Conservation (phyloP, 2,888 invertebrate genomes). For the Nasonovia ribisnigri region DNA sequence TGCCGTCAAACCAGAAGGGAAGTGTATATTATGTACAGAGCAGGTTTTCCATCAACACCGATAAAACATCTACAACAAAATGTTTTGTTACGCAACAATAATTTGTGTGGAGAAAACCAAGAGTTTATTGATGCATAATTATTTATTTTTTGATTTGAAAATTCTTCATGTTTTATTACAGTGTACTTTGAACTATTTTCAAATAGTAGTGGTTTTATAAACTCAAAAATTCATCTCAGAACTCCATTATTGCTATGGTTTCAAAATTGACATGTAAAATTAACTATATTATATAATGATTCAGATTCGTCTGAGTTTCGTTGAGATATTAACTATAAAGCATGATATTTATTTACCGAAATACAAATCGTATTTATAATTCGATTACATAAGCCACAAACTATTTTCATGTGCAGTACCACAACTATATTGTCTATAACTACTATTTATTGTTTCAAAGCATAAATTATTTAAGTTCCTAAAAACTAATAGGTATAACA, state of each 20-base stretch:
- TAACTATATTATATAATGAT: background rate
- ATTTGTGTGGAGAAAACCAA: background rate
- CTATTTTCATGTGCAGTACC: background rate
- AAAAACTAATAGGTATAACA: background rate
- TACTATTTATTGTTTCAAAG: background rate
- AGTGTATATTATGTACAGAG: background rate
- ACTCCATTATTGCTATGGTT: background rate
- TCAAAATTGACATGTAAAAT: background rate
- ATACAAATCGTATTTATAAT: background rate
- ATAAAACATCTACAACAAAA: constrained; percentile 39
- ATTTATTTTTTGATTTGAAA: background rate
- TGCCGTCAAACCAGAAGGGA: constrained; percentile 42
- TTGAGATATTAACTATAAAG: background rate
- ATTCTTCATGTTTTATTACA: background rate
- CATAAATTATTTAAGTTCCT: background rate
- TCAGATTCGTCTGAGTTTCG: background rate
- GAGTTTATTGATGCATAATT: background rate
- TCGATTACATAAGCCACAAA: background rate
- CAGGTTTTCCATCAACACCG: constrained; percentile 52
- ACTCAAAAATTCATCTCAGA: too few species aligned
- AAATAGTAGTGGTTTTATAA: background rate
- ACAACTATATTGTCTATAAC: background rate
- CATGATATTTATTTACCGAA: background rate
- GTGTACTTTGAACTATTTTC: background rate
- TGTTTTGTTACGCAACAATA: constrained; percentile 36